These are phyloP conservation scores for Carposina sasakii DNA, from an alignment of 1,140 invertebrate species.

Conservation along the genomic window DNA sequence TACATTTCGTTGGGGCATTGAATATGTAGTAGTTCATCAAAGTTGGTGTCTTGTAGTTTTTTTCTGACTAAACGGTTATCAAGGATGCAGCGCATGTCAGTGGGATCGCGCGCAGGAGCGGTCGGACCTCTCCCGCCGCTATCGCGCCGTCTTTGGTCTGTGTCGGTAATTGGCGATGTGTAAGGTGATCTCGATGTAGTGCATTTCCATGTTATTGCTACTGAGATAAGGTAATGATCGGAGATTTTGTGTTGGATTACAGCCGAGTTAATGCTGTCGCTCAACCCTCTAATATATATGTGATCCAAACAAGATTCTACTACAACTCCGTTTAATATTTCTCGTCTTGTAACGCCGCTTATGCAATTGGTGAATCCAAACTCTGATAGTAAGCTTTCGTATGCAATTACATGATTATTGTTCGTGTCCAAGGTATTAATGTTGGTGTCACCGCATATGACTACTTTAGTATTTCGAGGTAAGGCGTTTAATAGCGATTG, in stretches of 20 bases:
- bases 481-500: background rate
- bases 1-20: constrained; percentile 4
- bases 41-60: too few species aligned
- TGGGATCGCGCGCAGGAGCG: too few species aligned
- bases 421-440: constrained; percentile 4
- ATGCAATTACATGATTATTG: constrained; percentile 2
- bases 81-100: too few species aligned
- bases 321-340: constrained; percentile 1
- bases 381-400: constrained; percentile 11
- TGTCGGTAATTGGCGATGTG: too few species aligned
- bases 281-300: constrained; percentile 1
- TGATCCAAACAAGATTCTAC: constrained; percentile 12
- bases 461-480: background rate
- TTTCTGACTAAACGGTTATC: too few species aligned
- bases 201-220: background rate
- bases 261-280: background rate
- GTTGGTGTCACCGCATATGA: constrained; percentile 12
- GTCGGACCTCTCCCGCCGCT: too few species aligned
- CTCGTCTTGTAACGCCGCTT: background rate
- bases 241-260: constrained; percentile 9
- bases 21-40: background rate
- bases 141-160: too few species aligned
- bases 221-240: constrained; percentile 6
- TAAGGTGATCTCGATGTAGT: too few species aligned
- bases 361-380: constrained; percentile 5